Conservation (phyloP, 2,888 invertebrate genomes). For the Meteorus colon region DNA sequence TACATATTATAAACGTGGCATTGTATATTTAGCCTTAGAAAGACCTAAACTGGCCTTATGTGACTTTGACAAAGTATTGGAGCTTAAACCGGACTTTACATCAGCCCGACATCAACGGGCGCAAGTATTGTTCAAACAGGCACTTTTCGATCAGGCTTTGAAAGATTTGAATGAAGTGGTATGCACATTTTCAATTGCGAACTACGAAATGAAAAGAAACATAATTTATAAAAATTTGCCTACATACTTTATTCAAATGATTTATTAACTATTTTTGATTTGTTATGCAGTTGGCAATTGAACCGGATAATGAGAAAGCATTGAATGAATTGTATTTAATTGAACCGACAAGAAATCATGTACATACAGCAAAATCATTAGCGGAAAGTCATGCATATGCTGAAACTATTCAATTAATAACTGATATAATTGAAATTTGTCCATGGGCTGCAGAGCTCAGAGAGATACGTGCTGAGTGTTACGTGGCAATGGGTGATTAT, state of each 20-base stretch:
- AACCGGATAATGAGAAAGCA: slow-evolving; percentile 87
- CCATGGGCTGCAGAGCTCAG: slow-evolving; percentile 92
- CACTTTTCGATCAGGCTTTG: slow-evolving; percentile 86
- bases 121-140: slow-evolving; percentile 91
- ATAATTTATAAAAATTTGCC: slow-evolving; percentile 31
- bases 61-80: slow-evolving; percentile 94
- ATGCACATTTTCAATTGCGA: slow-evolving; percentile 70
- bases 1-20: slow-evolving; percentile 96
- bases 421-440: slow-evolving; percentile 83
- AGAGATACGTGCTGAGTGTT: slow-evolving; percentile 90
- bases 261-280: slow-evolving; percentile 8
- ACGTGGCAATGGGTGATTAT: slow-evolving; percentile 84
- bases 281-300: slow-evolving; percentile 77
- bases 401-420: slow-evolving; percentile 80
- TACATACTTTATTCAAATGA: neutral
- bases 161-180: slow-evolving; percentile 90
- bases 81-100: slow-evolving; percentile 95
- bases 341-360: slow-evolving; percentile 78
- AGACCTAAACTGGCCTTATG: slow-evolving; percentile 95
- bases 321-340: slow-evolving; percentile 80
- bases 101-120: slow-evolving; percentile 90
- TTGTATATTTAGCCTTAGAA: slow-evolving; percentile 95
- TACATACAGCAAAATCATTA: slow-evolving; percentile 80
- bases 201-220: slow-evolving; percentile 13
- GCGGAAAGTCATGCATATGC: slow-evolving; percentile 75